These are phyloP conservation scores for Corythornis madagascariensis DNA, from an alignment of 2,113 vertebrate species.

Conservation along the genomic window DNA sequence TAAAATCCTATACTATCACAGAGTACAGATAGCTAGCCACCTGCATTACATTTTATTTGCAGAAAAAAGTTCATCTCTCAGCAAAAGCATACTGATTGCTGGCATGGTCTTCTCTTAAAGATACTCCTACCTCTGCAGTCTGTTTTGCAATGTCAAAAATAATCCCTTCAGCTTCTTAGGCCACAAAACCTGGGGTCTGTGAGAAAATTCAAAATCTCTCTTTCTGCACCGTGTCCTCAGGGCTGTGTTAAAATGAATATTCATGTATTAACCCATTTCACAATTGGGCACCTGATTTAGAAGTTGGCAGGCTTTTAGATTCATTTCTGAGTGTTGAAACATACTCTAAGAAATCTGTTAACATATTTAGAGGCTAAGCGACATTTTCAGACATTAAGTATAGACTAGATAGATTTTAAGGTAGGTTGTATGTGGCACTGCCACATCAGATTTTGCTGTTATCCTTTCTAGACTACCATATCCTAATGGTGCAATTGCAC, in stretches of 20 bases:
- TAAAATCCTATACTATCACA: background rate
- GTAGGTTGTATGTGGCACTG: background rate
- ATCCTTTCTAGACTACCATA: background rate
- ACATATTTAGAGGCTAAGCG: background rate
- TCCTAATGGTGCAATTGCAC: background rate
- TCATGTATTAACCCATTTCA: background rate
- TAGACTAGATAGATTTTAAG: background rate
- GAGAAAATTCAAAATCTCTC: background rate
- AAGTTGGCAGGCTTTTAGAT: background rate
- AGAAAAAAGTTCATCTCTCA: background rate
- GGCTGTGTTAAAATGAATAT: background rate
- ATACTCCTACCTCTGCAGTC: background rate
- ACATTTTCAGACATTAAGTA: background rate
- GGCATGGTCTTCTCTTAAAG: background rate
- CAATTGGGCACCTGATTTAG: background rate
- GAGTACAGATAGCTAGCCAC: fast-evolving
- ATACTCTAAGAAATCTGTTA: background rate
- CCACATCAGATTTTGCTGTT: background rate
- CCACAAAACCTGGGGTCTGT: background rate
- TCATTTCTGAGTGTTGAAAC: background rate
- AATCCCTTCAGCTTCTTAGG: background rate
- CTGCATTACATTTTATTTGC: background rate
- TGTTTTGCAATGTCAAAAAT: background rate
- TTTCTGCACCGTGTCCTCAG: background rate
- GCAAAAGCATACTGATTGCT: background rate